Evolutionary conservation across 2,888 invertebrate species (phyloP).

Genomic region (Dermolepida albohirtum): DNA sequence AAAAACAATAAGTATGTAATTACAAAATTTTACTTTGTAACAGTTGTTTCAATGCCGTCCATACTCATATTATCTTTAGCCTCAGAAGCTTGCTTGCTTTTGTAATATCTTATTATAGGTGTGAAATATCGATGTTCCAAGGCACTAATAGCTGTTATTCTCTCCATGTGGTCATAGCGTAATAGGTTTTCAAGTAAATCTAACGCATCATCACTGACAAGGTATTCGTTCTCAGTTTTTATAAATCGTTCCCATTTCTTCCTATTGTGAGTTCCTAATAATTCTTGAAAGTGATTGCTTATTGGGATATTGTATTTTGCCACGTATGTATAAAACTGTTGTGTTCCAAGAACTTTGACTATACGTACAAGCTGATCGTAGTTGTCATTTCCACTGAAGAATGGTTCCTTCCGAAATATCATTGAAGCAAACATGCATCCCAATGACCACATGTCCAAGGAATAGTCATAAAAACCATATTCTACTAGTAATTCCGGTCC

Average conservation of each 20-base stretch:
- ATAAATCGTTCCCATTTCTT: constrained; percentile 63
- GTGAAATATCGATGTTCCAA: constrained; percentile 61
- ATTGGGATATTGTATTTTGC: constrained; percentile 61
- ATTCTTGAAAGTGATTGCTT: constrained; percentile 53
- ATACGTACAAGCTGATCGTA: constrained; percentile 62
- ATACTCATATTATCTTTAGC: constrained; percentile 3
- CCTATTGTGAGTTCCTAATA: constrained; percentile 56
- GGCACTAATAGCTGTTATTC: constrained; percentile 62
- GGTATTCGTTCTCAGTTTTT: constrained; percentile 61
- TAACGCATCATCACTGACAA: constrained; percentile 60
- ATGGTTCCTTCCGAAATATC: constrained; percentile 63
- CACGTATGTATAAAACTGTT: constrained; percentile 58
- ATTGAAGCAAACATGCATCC: constrained; percentile 64
- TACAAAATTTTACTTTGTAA: constrained; percentile 4
- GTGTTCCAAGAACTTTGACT: constrained; percentile 61
- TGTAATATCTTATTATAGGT: constrained; percentile 48
- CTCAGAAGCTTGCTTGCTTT: constrained; percentile 26
- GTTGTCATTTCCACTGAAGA: constrained; percentile 63
- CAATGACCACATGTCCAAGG: constrained; percentile 64
- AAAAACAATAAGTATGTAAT: constrained; percentile 17
- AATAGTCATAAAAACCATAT: constrained; percentile 63
- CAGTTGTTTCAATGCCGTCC: constrained; percentile 1
- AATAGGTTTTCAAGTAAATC: constrained; percentile 60
- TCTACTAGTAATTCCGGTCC: constrained; percentile 63
- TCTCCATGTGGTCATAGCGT: constrained; percentile 61